A percentile compares a stretch with the other conserved stretches of the same genome.
Conservation (phyloP, 2,113 vertebrate genomes). For the Montifringilla adamsi region DNA sequence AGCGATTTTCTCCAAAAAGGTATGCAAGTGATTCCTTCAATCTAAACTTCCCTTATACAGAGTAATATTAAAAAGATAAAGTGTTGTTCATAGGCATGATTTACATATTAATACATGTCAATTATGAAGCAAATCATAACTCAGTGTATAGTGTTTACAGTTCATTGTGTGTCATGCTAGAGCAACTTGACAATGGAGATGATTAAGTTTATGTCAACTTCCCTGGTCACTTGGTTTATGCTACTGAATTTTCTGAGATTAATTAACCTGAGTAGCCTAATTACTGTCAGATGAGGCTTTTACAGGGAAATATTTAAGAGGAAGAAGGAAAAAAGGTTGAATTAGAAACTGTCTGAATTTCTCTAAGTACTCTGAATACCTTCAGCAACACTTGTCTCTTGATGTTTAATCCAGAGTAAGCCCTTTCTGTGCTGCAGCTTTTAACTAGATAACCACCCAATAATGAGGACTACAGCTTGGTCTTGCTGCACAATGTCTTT, state of each 20-base stretch:
- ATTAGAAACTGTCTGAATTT: background rate
- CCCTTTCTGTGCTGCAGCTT: background rate
- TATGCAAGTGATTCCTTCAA: background rate
- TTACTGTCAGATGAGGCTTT: background rate
- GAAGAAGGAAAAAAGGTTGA: background rate
- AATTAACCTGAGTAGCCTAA: slow-evolving; percentile 4
- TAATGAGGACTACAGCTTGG: background rate
- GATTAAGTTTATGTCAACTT: background rate
- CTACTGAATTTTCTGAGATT: background rate
- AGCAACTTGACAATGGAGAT: background rate
- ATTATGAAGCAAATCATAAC: background rate
- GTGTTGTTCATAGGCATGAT: background rate
- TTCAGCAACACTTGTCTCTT: background rate
- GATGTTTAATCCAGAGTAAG: background rate
- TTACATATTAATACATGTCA: slow-evolving; percentile 30
- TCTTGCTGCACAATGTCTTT: background rate
- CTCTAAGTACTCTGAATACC: background rate
- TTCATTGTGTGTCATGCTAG: background rate
- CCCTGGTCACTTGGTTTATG: background rate
- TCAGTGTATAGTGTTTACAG: background rate
- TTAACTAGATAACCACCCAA: background rate
- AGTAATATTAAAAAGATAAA: background rate
- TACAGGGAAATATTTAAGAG: background rate
- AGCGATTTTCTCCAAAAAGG: background rate
- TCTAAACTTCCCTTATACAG: background rate